Percentiles rank a stretch among this genome's conserved stretches.
Evolutionary conservation across 2,113 vertebrate genomes (phyloP).

Genomic region (Tiliqua scincoides): DNA sequence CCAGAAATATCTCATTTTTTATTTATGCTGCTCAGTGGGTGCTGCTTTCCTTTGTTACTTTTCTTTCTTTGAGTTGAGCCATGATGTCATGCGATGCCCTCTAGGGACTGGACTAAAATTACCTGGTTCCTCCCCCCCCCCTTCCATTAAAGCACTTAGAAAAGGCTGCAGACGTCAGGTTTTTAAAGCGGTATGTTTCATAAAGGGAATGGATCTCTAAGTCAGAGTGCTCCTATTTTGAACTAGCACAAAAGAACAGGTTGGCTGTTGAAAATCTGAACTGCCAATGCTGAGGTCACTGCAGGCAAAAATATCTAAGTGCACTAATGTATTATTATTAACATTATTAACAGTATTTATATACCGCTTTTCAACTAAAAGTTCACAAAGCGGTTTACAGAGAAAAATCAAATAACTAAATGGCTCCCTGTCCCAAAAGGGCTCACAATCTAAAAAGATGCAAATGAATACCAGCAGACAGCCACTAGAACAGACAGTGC

Average conservation of each 20-base stretch:
- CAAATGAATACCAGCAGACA: no score
- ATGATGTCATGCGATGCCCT: conserved; percentile 30
- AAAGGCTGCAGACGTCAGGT: conserved; percentile 5
- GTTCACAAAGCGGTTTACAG: no score
- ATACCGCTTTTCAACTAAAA: no score
- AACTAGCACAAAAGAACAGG: not conserved
- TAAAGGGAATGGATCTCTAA: not conserved
- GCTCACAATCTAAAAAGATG: no score
- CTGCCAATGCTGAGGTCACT: not conserved
- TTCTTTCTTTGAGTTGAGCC: conserved; percentile 16
- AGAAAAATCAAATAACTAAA: no score
- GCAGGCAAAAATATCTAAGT: not conserved
- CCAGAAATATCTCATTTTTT: conserved; percentile 12
- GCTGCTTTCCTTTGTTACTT: not conserved
- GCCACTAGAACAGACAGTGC: no score
- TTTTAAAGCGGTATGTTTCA: conserved; percentile 1
- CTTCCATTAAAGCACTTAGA: conserved; percentile 28
- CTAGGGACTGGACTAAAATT: conserved; percentile 27
- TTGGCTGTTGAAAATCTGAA: not conserved
- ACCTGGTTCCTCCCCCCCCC: not conserved
- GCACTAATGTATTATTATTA: not conserved
- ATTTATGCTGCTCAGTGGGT: not conserved
- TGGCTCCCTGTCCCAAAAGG: no score
- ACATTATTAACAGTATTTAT: no score
- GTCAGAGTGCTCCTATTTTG: not conserved